Conservation (phyloP, 1,140 invertebrate species). For the Leptinotarsa defecta region DNA sequence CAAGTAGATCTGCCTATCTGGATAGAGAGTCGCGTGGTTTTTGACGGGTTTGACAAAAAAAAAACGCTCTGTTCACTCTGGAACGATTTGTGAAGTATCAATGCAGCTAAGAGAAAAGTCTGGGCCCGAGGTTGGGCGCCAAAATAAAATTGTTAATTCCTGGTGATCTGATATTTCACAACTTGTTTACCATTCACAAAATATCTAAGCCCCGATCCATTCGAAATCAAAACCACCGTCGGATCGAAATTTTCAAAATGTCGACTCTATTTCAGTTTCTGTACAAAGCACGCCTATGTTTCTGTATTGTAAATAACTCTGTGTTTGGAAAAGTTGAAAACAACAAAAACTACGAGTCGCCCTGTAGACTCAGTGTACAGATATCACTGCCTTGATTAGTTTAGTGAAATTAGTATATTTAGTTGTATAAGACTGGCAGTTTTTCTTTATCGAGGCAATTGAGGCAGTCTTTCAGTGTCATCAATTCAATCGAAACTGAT, state of each 20-base stretch:
- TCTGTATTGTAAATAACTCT: constrained; percentile 3
- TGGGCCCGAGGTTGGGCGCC: too few relatives aligned
- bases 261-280: constrained; percentile 27
- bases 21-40: constrained; percentile 35
- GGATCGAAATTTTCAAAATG: constrained; percentile 25
- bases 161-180: too few relatives aligned
- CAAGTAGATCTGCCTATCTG: constrained; percentile 46
- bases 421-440: constrained; percentile 50
- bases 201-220: not conserved
- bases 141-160: too few relatives aligned
- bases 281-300: not conserved
- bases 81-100: not conserved
- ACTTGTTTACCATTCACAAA: too few relatives aligned
- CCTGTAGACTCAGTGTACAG: constrained; percentile 48
- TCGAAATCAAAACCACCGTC: not conserved
- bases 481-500: not conserved
- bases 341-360: constrained; percentile 28
- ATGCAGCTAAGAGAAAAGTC: too few relatives aligned
- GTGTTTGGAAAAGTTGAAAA: not conserved
- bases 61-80: not conserved
- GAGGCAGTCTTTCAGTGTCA: constrained; percentile 31
- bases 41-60: constrained; percentile 9
- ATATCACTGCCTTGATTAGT: constrained; percentile 51
- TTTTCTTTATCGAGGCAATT: constrained; percentile 28
- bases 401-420: constrained; percentile 44